These are phyloP conservation scores for Malacoraja senta DNA, from an alignment of 2,797 vertebrate species.

Conservation along the genomic window DNA sequence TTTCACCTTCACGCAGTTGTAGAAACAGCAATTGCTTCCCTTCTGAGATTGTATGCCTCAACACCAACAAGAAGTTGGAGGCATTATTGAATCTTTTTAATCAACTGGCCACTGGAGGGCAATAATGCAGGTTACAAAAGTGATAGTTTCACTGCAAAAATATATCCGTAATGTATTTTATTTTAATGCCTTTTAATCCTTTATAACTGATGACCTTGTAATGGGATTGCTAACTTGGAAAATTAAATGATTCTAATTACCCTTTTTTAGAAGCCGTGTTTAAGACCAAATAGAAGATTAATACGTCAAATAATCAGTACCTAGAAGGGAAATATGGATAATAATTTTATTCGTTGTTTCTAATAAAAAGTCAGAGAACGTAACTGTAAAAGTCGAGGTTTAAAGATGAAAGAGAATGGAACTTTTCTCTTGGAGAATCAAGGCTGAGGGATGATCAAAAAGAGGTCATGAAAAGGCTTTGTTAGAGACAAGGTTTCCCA, in stretches of 20 bases:
- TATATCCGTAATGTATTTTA: not conserved
- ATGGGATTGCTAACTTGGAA: not conserved
- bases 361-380: not conserved
- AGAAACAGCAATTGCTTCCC: not conserved
- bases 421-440: not conserved
- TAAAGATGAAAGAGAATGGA: not conserved
- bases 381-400: not conserved
- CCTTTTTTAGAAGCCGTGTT: not conserved
- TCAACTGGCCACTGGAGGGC: not conserved
- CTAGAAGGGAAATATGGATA: not conserved
- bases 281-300: not conserved
- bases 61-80: not conserved
- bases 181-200: not conserved
- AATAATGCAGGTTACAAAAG: not conserved
- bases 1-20: not conserved
- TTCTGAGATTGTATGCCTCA: too few species aligned
- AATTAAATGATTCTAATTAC: not conserved
- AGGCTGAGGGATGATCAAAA: not conserved
- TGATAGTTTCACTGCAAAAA: not conserved
- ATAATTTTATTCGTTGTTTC: not conserved
- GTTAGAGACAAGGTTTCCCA: not conserved
- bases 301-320: not conserved
- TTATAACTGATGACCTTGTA: not conserved
- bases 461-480: not conserved
- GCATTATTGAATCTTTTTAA: not conserved